Percentiles rank a stretch among this genome's conserved stretches.
Conservation (phyloP, 2,113 vertebrate species). For the Echinops telfairi region DNA sequence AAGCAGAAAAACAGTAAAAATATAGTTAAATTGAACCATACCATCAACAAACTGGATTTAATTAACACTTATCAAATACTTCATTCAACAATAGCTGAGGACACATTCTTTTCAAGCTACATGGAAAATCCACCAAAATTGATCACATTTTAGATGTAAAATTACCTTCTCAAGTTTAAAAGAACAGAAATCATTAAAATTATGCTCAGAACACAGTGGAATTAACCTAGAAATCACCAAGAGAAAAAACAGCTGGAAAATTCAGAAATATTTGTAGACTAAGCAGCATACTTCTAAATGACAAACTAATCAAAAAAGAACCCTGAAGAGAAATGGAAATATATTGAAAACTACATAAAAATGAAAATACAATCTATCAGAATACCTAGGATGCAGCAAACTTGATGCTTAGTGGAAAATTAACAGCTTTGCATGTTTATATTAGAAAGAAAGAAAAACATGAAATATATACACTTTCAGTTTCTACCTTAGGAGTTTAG, state of each 20-base stretch:
- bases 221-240: conserved; percentile 53
- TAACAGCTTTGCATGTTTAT: too few species aligned
- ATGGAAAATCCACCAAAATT: conserved; percentile 51
- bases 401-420: too few species aligned
- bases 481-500: too few species aligned
- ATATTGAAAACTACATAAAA: too few species aligned
- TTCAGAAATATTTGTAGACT: neutral
- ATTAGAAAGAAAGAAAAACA: too few species aligned
- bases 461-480: too few species aligned
- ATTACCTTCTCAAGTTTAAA: conserved; percentile 30
- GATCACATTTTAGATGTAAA: conserved; percentile 47
- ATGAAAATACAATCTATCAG: too few species aligned
- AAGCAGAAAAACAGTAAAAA: conserved; percentile 53
- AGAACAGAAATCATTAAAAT: conserved; percentile 50
- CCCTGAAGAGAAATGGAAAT: too few species aligned
- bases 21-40: conserved; percentile 46
- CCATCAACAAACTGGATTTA: conserved; percentile 64
- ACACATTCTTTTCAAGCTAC: conserved; percentile 51
- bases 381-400: too few species aligned
- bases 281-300: neutral
- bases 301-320: neutral
- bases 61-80: conserved; percentile 72
- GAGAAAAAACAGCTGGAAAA: neutral
- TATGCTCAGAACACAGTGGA: neutral
- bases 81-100: conserved; percentile 56